Conservation (phyloP, 2,888 invertebrate species). For the Lochmaea crataegi region DNA sequence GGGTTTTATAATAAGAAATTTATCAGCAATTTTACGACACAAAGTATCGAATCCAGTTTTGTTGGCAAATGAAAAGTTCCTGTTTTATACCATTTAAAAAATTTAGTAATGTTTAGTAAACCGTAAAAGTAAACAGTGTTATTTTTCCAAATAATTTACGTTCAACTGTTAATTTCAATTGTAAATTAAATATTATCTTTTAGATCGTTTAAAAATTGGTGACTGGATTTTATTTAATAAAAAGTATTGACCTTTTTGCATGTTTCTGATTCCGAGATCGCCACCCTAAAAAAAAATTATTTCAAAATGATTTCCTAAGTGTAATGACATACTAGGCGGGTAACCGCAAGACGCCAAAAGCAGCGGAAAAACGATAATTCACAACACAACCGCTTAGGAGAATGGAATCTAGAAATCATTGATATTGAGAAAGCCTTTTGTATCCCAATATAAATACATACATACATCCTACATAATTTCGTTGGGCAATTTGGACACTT, state of each 20-base stretch:
- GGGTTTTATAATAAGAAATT: background rate
- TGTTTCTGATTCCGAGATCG: slow-evolving; percentile 8
- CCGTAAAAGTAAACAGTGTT: slow-evolving; percentile 2
- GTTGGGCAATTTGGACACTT: too few species aligned
- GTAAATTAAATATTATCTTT: slow-evolving; percentile 12
- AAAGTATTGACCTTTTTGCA: background rate
- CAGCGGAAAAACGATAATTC: too few species aligned
- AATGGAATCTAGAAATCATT: too few species aligned
- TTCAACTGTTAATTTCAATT: slow-evolving; percentile 14
- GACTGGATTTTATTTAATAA: slow-evolving; percentile 9
- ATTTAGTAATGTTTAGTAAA: slow-evolving; percentile 27
- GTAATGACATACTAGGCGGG: too few species aligned
- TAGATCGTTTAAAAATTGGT: slow-evolving; percentile 1
- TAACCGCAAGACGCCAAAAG: too few species aligned
- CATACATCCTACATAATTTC: too few species aligned
- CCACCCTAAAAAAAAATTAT: background rate
- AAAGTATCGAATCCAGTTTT: slow-evolving; percentile 3
- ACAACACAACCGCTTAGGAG: too few species aligned
- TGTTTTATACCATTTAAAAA: slow-evolving; percentile 9
- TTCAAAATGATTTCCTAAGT: too few species aligned
- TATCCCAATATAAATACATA: too few species aligned
- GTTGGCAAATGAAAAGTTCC: slow-evolving; percentile 23
- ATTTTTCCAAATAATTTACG: slow-evolving; percentile 1
- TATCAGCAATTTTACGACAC: background rate
- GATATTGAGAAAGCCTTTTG: too few species aligned